Conservation (phyloP, 1,140 invertebrate species). For the Macrosteles quadrilineatus region DNA sequence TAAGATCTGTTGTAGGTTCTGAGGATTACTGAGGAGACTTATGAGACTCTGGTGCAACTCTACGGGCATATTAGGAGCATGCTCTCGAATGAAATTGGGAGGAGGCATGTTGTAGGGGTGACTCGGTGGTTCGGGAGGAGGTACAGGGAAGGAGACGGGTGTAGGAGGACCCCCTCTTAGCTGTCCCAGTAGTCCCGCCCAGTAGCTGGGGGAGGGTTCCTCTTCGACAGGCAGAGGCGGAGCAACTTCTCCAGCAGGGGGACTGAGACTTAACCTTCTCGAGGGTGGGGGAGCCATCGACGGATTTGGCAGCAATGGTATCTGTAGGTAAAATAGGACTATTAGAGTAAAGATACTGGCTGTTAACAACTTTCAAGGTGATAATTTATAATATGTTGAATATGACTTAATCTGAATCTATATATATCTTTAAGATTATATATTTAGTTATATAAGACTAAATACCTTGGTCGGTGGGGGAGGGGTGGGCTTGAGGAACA, state of each 20-base stretch:
- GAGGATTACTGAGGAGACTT: conserved; percentile 47
- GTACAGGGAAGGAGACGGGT: conserved; percentile 28
- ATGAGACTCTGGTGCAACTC: conserved; percentile 48
- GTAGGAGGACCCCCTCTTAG: conserved; percentile 25
- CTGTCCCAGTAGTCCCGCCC: conserved; percentile 23
- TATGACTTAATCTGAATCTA: too few species aligned
- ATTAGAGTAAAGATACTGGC: too few species aligned
- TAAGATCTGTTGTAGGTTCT: conserved; percentile 47
- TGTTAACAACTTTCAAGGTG: background rate
- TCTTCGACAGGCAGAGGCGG: conserved; percentile 7
- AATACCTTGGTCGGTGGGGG: conserved; percentile 5
- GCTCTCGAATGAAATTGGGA: conserved; percentile 31
- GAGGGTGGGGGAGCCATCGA: background rate
- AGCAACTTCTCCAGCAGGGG: conserved; percentile 22
- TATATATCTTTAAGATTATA: too few species aligned
- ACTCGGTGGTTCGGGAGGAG: conserved; percentile 6
- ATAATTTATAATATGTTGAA: too few species aligned
- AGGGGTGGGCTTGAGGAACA: conserved; percentile 10
- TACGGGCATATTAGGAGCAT: conserved; percentile 36
- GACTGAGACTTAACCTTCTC: conserved; percentile 26
- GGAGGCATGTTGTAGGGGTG: conserved; percentile 29
- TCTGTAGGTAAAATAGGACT: background rate
- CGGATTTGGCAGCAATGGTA: conserved; percentile 32
- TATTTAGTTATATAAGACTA: background rate
- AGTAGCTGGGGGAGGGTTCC: conserved; percentile 15